Evolutionary conservation across 2,888 invertebrate species (phyloP), one percentile per base, ranked within the genome.

Genomic region (Steromphala cineraria): DNA sequence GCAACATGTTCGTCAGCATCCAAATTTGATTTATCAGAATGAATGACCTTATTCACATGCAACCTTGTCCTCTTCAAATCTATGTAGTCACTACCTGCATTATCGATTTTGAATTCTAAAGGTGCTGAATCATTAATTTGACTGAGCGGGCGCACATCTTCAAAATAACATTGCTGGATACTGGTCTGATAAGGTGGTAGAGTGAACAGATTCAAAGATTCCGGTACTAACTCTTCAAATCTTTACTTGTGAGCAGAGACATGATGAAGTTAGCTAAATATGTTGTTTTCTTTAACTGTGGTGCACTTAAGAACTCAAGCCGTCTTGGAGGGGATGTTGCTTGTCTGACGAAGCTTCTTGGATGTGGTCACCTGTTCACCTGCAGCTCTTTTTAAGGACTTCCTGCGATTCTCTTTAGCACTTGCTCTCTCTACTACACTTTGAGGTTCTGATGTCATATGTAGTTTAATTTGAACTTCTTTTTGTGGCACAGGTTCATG

Each of bases 321-420:
- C n/a, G 71, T 71, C 71, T 71, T 71, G n/a, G 71, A 74, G 36
- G 71, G 71, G 31, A n/a, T 74, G 71, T 31, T 74, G 71, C 40
- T 36, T 19, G 71, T 74, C 10, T 40, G 71, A 74, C 71, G 46
- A 15, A 74, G 28, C 71, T 74, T 74, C 40, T 74, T 74, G n/a
- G 71, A n/a, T 36, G 71, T 74, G 71, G 46, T 17, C 5, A 74
- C 21, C 36, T 36, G 36, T 36, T 74, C 40, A 17, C 71, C 71
- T 40, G 46, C 36, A 74, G 71, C 46, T 46, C 71, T 74, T 19
- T 74, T 74, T 74, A 74, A 74, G 21, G 71, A 74, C 40, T 19
- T 36, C 17, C 31, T 17, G 21, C 71, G 71, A 28, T 74, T 74
- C 71, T 74, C 71, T 74, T 74, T 62, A 7, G 62, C 62, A 28